Percentiles rank a stretch among this genome's conserved stretches.
phyloP scores from a whole-genome alignment of 1,140 invertebrate species.

The Hyposmocoma kahamanoa region DNA sequence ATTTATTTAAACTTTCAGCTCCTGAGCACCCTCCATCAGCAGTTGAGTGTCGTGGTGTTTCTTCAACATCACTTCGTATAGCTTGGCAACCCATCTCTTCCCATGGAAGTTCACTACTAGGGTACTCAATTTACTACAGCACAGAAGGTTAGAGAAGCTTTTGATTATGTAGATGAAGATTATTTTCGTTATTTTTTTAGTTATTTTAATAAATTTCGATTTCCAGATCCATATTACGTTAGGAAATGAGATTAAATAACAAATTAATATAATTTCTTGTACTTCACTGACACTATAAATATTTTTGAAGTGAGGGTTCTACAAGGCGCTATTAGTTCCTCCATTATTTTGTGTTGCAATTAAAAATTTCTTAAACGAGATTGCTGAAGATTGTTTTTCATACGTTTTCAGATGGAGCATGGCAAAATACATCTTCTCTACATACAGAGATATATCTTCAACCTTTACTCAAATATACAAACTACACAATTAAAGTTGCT shows the following conservation, averaged over 20 bases:
- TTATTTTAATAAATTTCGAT: too few relatives aligned
- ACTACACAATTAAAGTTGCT: slow-evolving; percentile 89
- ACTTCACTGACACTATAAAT: too few relatives aligned
- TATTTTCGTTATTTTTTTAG: too few relatives aligned
- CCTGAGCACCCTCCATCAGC: slow-evolving; percentile 49
- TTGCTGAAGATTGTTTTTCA: too few relatives aligned
- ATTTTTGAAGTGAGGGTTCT: too few relatives aligned
- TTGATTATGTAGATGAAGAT: too few relatives aligned
- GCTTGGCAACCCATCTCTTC: slow-evolving; percentile 49
- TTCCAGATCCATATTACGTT: too few relatives aligned
- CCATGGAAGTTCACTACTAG: slow-evolving; percentile 38
- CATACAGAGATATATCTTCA: slow-evolving; percentile 82
- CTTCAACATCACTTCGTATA: slow-evolving; percentile 40
- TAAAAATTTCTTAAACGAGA: too few relatives aligned
- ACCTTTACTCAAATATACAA: slow-evolving; percentile 82
- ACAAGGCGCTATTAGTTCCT: too few relatives aligned
- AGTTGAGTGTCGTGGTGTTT: slow-evolving; percentile 51
- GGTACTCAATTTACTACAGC: slow-evolving; percentile 47
- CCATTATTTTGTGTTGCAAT: too few relatives aligned
- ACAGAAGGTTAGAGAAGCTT: slow-evolving; percentile 38
- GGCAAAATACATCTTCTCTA: slow-evolving; percentile 53
- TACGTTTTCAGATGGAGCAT: slow-evolving; percentile 53
- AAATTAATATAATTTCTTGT: too few relatives aligned
- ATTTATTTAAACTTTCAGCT: slow-evolving; percentile 30
- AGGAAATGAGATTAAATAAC: too few relatives aligned